Evolutionary conservation across 2,113 vertebrate genomes (phyloP).

Genomic region (Jacana jacana): DNA sequence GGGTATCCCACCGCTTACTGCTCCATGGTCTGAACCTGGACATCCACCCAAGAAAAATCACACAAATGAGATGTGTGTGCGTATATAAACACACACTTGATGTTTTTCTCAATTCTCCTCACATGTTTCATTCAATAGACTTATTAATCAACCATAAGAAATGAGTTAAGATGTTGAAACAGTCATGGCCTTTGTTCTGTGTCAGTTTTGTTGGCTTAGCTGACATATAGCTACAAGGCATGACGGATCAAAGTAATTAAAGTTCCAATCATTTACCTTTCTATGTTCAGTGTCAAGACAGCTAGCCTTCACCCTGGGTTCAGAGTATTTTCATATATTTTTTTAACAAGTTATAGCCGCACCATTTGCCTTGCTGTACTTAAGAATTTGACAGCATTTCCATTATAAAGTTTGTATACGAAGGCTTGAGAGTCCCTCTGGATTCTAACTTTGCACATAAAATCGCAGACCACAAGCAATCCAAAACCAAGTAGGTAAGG

Average conservation of each 20-base stretch:
- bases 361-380: conserved; percentile 46
- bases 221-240: conserved; percentile 89
- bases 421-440: conserved; percentile 26
- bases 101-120: conserved; percentile 43
- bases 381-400: conserved; percentile 58
- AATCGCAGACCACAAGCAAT: background rate
- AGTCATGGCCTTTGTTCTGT: conserved; percentile 84
- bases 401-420: conserved; percentile 40
- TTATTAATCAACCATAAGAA: conserved; percentile 87
- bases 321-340: conserved; percentile 70
- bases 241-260: conserved; percentile 97
- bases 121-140: conserved; percentile 71
- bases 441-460: conserved; percentile 4
- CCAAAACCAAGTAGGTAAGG: background rate
- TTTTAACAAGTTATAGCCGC: conserved; percentile 40
- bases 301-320: conserved; percentile 75
- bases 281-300: conserved; percentile 84
- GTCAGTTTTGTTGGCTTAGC: conserved; percentile 85
- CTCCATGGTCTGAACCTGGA: background rate
- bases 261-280: conserved; percentile 96
- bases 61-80: background rate
- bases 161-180: conserved; percentile 84
- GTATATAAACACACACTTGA: background rate
- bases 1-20: background rate
- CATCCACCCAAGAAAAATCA: background rate